Percentiles rank a stretch among this genome's conserved stretches.
These are phyloP conservation scores for Erythrocercus mccallii DNA, from an alignment of 2,113 vertebrate genomes.

Conservation along the genomic window DNA sequence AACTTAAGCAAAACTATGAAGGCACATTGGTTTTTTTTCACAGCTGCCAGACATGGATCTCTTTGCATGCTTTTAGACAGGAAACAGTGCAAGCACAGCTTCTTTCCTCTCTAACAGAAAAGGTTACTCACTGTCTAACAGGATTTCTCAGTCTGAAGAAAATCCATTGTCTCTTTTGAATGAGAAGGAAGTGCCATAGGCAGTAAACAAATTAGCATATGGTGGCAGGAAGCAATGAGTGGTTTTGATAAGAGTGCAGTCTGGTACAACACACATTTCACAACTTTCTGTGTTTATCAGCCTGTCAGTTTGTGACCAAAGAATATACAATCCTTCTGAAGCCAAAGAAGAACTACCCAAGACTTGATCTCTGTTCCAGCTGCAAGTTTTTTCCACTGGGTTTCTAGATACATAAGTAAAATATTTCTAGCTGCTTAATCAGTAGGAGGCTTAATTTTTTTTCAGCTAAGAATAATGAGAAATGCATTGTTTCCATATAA, in stretches of 20 bases:
- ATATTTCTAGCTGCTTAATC: not conserved
- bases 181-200: not conserved
- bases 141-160: not conserved
- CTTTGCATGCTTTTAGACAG: not conserved
- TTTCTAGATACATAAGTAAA: not conserved
- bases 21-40: not conserved
- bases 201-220: not conserved
- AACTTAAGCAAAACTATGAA: not conserved
- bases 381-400: not conserved
- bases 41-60: not conserved
- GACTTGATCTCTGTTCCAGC: not conserved
- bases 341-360: not conserved
- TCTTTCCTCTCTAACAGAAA: not conserved
- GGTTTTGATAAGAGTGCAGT: not conserved
- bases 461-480: not conserved
- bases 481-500: not conserved
- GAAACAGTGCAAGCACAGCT: not conserved
- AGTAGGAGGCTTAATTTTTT: not conserved
- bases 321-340: not conserved
- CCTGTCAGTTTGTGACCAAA: not conserved
- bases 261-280: not conserved
- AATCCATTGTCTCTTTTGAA: not conserved
- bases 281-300: not conserved
- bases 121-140: not conserved
- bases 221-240: not conserved